Base-by-base conservation (phyloP, 1,140 invertebrate genomes). In the Thaumatotibia leucotreta region DNA sequence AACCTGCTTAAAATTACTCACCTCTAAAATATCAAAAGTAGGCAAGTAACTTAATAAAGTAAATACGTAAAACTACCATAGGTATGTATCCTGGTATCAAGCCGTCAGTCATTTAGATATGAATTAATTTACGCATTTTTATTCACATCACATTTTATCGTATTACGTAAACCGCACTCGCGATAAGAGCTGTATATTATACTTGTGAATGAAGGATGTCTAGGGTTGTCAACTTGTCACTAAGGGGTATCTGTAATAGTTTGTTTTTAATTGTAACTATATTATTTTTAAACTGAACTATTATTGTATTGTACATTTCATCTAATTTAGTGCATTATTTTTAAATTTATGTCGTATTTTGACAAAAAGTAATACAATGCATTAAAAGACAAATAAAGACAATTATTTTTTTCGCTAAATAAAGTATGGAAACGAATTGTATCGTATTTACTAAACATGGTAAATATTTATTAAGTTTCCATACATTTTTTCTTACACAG, bases 161-260 rank as follows among this genome's bases (percentile, higher is more conserved):
- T 6, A 6, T 45, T 58, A 58, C 52, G 52, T 58, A 58, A 58
- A n/a, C 11, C 24, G 52, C 14, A 17, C n/a, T n/a, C 14, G 27
- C 39, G 52, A 58, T 58, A 58, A 58, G 24, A 14, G 4, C 4
- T 31, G 52, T 39, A 11, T 58, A 14, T 54, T 54, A 24, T 24
- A 50, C 6, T 58, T 58, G 20, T 58, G 52, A 58, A 58, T 58
- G 52, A 58, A 58, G 52, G 52, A 58, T 27, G 8, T 14, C 24
- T 58, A 58, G 24, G 52, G 52, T n/a, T 58, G 52, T 0, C 24
- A 45, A 4, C 20, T 20, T 45, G 39, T 8, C 17, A 45, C 1
- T 6, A 4, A 4, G 9, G 5, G 9, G 5, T 4, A 8, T 31
- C 29, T 31, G 29, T 31, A 1, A 31, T 33, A 33, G n/a, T n/a